A percentile compares a stretch with the other conserved stretches of the same genome.
phyloP scores from a whole-genome alignment of 2,888 invertebrate species.

The Eilema griseolum region DNA sequence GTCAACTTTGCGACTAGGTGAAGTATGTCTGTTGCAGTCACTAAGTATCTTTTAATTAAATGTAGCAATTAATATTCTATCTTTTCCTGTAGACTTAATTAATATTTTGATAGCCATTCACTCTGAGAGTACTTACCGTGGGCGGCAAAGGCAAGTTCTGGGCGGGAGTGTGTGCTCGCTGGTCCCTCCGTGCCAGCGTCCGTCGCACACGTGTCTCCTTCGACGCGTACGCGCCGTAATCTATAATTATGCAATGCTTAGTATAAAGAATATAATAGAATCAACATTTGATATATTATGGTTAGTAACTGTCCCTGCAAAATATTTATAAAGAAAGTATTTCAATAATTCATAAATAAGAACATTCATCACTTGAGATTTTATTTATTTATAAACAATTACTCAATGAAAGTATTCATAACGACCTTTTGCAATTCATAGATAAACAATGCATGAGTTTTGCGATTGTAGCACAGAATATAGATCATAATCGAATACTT shows the following conservation, averaged over 20 bases:
- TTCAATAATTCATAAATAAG: slow-evolving; percentile 25
- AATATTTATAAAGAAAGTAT: slow-evolving; percentile 19
- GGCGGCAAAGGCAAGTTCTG: slow-evolving; percentile 76
- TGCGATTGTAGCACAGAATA: not conserved
- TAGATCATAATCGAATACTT: not conserved
- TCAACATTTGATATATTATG: slow-evolving; percentile 12
- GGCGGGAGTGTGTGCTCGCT: slow-evolving; percentile 71
- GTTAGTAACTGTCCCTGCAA: not conserved
- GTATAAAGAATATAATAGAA: slow-evolving; percentile 4
- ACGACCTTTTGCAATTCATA: slow-evolving; percentile 4
- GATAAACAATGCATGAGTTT: not conserved
- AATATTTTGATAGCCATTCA: not conserved
- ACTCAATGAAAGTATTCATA: slow-evolving; percentile 10
- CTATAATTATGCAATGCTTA: slow-evolving; percentile 50
- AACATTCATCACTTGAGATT: slow-evolving; percentile 9
- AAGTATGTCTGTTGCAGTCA: not conserved
- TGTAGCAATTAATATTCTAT: not conserved
- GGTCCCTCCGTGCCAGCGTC: slow-evolving; percentile 73
- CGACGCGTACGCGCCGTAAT: slow-evolving; percentile 80
- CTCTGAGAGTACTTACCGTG: slow-evolving; percentile 65
- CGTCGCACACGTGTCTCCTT: slow-evolving; percentile 80
- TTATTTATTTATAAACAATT: slow-evolving; percentile 13
- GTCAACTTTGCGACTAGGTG: not conserved
- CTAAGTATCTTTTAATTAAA: not conserved
- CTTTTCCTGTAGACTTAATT: not conserved